phyloP scores from a whole-genome alignment of 2,888 invertebrate genomes.

The Stenichneumon culpator region DNA sequence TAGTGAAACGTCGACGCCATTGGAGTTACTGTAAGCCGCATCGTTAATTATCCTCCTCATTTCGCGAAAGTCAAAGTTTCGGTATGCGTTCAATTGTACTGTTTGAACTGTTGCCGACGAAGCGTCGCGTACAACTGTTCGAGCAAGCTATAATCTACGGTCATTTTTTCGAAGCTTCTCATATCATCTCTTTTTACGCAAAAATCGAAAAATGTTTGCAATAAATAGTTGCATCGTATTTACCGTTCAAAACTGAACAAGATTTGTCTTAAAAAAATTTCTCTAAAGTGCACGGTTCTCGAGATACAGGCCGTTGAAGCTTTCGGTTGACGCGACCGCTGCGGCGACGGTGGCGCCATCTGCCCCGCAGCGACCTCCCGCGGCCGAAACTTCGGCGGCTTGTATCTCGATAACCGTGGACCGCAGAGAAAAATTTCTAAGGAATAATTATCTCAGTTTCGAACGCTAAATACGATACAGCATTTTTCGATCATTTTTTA shows the following conservation, averaged over 20 bases:
- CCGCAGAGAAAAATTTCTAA: not conserved
- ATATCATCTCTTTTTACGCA: not conserved
- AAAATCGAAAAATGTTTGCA: not conserved
- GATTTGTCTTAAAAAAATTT: not conserved
- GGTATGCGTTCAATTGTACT: slow-evolving; percentile 2
- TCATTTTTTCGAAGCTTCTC: not conserved
- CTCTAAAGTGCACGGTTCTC: not conserved
- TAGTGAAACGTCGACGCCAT: slow-evolving; percentile 19
- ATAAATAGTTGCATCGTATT: not conserved
- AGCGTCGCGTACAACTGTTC: not conserved
- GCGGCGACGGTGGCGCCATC: not conserved
- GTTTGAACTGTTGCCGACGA: not conserved
- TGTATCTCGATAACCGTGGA: not conserved
- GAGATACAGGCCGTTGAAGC: not conserved
- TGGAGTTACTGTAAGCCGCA: slow-evolving; percentile 18
- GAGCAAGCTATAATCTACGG: not conserved
- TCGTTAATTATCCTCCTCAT: slow-evolving; percentile 13
- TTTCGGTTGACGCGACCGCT: not conserved
- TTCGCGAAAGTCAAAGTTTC: slow-evolving; percentile 15
- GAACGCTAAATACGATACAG: not conserved
- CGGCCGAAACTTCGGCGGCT: not conserved
- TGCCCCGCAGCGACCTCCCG: not conserved
- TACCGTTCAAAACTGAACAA: not conserved
- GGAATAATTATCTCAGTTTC: not conserved
- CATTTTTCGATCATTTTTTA: not conserved